phyloP scores from a whole-genome alignment of 2,113 vertebrate species.

The Gadus macrocephalus region DNA sequence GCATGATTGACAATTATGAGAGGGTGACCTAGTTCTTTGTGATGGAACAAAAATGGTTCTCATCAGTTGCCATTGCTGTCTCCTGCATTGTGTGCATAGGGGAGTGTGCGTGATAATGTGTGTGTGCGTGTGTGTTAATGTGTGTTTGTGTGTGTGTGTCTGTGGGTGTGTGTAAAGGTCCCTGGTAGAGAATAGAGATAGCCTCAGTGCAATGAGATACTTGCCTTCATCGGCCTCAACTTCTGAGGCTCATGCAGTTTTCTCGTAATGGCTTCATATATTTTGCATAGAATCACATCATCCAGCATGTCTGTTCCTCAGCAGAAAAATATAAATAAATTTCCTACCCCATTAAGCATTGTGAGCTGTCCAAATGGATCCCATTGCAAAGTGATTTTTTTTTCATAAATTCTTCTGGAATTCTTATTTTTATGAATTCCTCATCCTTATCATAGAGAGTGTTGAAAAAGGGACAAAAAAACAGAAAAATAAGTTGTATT shows the following conservation, averaged over 20 bases:
- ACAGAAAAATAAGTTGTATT: slow-evolving; percentile 27
- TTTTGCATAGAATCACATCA: slow-evolving; percentile 68
- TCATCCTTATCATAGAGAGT: slow-evolving; percentile 50
- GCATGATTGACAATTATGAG: slow-evolving; percentile 90
- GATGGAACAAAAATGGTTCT: slow-evolving; percentile 80
- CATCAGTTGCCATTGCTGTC: slow-evolving; percentile 72
- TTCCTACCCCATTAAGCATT: slow-evolving; percentile 68
- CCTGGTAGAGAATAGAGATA: slow-evolving; percentile 58
- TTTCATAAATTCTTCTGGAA: too few species aligned
- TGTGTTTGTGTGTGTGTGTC: slow-evolving; percentile 17
- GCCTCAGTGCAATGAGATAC: slow-evolving; percentile 55
- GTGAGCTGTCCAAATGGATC: slow-evolving; percentile 63
- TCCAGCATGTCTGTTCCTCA: slow-evolving; percentile 49
- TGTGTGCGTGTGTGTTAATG: slow-evolving; percentile 20
- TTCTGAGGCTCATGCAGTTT: slow-evolving; percentile 58
- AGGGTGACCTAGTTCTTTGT: slow-evolving; percentile 84
- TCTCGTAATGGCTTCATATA: slow-evolving; percentile 66
- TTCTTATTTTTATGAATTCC: slow-evolving; percentile 57
- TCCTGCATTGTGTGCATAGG: slow-evolving; percentile 59
- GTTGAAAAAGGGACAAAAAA: slow-evolving; percentile 12
- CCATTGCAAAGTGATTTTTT: slow-evolving; percentile 39
- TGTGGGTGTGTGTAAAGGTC: slow-evolving; percentile 37
- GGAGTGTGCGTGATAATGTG: slow-evolving; percentile 28
- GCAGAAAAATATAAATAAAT: slow-evolving; percentile 30
- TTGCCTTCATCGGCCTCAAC: slow-evolving; percentile 33